These are phyloP conservation scores for Acanthurus leucopareius DNA, from an alignment of 2,797 vertebrate genomes.

Conservation along the genomic window DNA sequence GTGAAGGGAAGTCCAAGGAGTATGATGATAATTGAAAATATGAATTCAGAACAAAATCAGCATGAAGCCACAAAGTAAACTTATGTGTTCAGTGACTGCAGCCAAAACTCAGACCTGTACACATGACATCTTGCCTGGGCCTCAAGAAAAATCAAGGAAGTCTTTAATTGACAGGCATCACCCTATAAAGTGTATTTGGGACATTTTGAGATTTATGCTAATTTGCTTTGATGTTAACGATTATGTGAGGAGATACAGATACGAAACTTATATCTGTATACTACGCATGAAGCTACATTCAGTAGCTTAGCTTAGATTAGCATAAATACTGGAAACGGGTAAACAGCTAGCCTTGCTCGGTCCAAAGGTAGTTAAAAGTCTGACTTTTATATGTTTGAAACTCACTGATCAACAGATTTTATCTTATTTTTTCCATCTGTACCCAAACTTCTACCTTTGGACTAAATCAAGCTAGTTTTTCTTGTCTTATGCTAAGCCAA, in stretches of 20 bases:
- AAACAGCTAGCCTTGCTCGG: not conserved
- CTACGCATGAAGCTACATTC: not conserved
- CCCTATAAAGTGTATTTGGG: not conserved
- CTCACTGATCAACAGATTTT: not conserved
- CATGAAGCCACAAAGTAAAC: slow-evolving; percentile 16
- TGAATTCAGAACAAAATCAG: not conserved
- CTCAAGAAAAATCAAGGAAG: not conserved
- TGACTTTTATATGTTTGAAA: not conserved
- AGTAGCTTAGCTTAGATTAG: slow-evolving; percentile 17
- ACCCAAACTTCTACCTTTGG: not conserved
- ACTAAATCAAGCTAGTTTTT: not conserved
- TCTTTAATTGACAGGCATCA: not conserved
- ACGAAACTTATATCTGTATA: not conserved
- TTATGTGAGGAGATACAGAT: not conserved
- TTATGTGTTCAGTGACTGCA: not conserved
- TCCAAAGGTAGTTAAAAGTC: not conserved
- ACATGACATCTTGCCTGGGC: not conserved
- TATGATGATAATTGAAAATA: not conserved
- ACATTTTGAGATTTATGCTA: not conserved
- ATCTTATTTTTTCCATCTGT: not conserved
- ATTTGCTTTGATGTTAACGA: not conserved
- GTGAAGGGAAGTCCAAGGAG: not conserved
- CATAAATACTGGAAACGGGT: not conserved
- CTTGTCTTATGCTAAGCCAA: not conserved
- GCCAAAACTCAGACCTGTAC: slow-evolving; percentile 4